Conservation (phyloP, 1,140 invertebrate species). For the Heliconius eleuchia region DNA sequence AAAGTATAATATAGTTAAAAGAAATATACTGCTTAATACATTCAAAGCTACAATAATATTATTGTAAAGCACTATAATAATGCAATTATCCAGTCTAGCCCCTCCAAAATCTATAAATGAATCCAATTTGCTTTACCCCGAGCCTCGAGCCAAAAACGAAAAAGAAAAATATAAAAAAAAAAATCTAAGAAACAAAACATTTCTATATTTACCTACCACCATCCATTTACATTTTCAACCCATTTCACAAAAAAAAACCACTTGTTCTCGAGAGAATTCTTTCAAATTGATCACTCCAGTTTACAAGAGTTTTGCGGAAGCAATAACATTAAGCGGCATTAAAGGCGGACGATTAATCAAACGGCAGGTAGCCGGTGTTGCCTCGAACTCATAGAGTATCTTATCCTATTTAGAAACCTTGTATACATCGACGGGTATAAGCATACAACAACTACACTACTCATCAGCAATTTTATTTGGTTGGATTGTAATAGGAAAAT, state of each 20-base stretch:
- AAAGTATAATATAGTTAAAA: too few relatives aligned
- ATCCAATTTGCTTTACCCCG: too few relatives aligned
- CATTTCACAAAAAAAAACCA: not conserved
- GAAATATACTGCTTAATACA: too few relatives aligned
- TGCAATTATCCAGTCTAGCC: too few relatives aligned
- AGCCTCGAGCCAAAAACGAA: not conserved
- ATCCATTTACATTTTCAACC: not conserved
- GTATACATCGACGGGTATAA: too few relatives aligned
- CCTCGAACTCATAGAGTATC: not conserved
- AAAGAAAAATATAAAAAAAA: not conserved
- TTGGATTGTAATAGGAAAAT: too few relatives aligned
- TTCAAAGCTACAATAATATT: too few relatives aligned
- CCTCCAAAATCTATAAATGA: too few relatives aligned
- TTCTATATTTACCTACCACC: not conserved
- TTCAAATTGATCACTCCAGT: not conserved
- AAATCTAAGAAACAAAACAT: too few relatives aligned
- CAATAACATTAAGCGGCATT: conserved; percentile 2
- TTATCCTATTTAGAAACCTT: not conserved
- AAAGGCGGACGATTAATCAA: conserved; percentile 9
- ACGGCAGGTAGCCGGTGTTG: not conserved
- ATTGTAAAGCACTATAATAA: too few relatives aligned
- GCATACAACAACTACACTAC: too few relatives aligned
- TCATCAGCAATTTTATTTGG: too few relatives aligned
- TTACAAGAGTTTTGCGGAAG: conserved; percentile 1
- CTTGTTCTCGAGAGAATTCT: not conserved